phyloP scores from a whole-genome alignment of 2,797 vertebrate species.

The Gymnothorax javanicus region DNA sequence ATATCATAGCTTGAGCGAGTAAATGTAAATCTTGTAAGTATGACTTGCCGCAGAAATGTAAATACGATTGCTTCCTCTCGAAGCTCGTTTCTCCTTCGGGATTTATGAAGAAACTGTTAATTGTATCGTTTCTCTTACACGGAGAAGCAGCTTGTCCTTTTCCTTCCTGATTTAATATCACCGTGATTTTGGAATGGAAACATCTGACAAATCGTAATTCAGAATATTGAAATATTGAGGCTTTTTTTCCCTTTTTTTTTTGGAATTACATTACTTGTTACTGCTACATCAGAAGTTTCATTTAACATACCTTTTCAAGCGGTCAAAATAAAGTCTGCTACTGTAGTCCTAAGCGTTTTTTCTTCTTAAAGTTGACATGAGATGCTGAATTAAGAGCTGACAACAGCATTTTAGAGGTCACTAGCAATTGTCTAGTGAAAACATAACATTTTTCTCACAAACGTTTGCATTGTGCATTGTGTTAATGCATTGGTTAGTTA shows the following conservation, averaged over 20 bases:
- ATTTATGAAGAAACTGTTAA: background rate
- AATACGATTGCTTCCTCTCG: background rate
- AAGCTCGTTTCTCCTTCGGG: background rate
- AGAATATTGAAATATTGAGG: background rate
- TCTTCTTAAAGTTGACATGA: background rate
- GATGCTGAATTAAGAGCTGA: background rate
- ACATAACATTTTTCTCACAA: background rate
- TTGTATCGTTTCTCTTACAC: background rate
- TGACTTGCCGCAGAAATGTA: background rate
- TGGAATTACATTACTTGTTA: background rate
- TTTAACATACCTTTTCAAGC: too few relatives aligned
- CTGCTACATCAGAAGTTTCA: background rate
- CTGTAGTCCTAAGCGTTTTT: background rate
- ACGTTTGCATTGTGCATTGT: background rate
- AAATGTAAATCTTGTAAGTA: background rate
- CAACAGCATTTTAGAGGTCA: background rate
- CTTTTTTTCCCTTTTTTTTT: too few relatives aligned
- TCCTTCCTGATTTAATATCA: background rate
- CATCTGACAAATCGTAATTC: background rate
- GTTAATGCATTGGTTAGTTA: background rate
- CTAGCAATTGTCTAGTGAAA: background rate
- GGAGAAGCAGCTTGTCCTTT: background rate
- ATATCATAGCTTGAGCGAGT: constrained; percentile 2
- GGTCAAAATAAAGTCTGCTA: background rate
- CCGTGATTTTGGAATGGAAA: constrained; percentile 18